phyloP scores from a whole-genome alignment of 2,888 invertebrate species.

The Pyralis farinalis region DNA sequence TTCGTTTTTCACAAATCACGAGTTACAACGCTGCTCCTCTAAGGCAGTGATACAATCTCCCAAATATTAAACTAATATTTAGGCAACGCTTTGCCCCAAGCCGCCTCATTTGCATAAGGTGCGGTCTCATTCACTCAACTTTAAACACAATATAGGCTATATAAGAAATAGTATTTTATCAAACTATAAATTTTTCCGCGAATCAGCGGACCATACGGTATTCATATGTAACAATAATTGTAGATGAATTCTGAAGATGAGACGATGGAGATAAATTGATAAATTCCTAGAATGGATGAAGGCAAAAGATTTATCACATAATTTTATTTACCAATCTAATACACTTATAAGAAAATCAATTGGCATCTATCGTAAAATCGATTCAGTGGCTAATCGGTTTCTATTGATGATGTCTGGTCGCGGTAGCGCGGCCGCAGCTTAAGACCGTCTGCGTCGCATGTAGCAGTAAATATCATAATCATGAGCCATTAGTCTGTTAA shows the following conservation, averaged over 20 bases:
- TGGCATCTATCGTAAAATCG: conserved; percentile 1
- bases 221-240: too few relatives aligned
- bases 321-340: too few relatives aligned
- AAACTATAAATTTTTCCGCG: too few relatives aligned
- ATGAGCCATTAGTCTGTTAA: conserved; percentile 70
- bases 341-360: too few relatives aligned
- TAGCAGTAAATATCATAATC: conserved; percentile 78
- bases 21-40: conserved; percentile 47
- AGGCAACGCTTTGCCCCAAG: conserved; percentile 77
- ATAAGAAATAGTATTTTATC: too few relatives aligned
- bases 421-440: conserved; percentile 41
- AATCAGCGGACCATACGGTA: too few relatives aligned
- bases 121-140: conserved; percentile 37
- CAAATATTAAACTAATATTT: conserved; percentile 81
- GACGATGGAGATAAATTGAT: too few relatives aligned
- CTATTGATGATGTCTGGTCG: conserved; percentile 11
- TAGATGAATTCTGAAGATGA: too few relatives aligned
- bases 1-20: conserved; percentile 5
- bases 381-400: not conserved
- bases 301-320: too few relatives aligned
- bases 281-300: too few relatives aligned
- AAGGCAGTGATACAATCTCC: conserved; percentile 65
- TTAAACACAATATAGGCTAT: not conserved
- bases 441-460: conserved; percentile 52
- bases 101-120: conserved; percentile 79